Evolutionary conservation across 1,140 invertebrate genomes (phyloP), one percentile per base, ranked within the genome.

Genomic region (Bombus confusus): DNA sequence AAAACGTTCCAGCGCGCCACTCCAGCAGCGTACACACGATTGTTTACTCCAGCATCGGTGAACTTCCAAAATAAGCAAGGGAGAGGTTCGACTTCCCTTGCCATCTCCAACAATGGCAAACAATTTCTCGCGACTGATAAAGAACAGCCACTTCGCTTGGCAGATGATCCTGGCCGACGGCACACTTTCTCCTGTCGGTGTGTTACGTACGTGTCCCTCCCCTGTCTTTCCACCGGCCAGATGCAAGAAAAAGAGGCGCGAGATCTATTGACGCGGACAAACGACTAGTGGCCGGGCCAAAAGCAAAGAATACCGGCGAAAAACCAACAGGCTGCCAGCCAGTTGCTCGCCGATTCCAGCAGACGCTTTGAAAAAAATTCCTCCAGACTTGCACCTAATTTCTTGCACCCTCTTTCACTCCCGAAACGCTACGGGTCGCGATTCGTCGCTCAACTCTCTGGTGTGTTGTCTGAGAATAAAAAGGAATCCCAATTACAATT

Each of bases 241-340:
- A 88, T n/a, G 68, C 79, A 39, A 72, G 80, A 82, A 88, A 78
- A 80, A 74, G 66, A 57, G 79, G 81, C 79, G 74, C 86, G 72
- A 85, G 72, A 57, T 89, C 87, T 66, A 90, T 87, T 77, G 86
- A 90, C 80, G 79, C 75, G 89, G 89, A 90, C 88, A 90, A 90
- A 90, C 80, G 88, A 74, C 31, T 85, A 73, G 72, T 83, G 84
- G 83, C 72, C 69, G 82, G 83, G 78, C 73, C 68, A 82, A 86
- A 62, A 59, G 71, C 62, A 68, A 81, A 83, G 47, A 68, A 75
- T 52, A n/a, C n/a, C 15, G n/a, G 31, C 3, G 57, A 80, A 85
- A 85, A 89, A 76, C 66, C 76, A 62, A 84, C 64, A 62, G 76
- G 66, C 83, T 71, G 66, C n/a, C 66, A 37, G 75, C 37, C 64